Evolutionary conservation across 2,113 vertebrate species (phyloP).

Genomic region (Thermophis baileyi): DNA sequence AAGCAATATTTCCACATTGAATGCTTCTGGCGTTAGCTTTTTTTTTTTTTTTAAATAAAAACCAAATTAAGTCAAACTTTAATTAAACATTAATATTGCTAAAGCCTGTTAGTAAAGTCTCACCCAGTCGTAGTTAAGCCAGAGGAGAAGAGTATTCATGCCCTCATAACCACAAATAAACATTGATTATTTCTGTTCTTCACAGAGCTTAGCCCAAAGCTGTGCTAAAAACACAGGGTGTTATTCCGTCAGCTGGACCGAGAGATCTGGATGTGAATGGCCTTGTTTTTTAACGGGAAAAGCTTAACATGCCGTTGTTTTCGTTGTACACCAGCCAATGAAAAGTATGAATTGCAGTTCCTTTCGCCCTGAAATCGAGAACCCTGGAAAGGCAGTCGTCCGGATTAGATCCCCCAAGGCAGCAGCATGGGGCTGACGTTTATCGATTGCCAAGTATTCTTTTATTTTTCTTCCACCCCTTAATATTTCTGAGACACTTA

Average conservation of each 20-base stretch:
- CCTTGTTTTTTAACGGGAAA: conserved; percentile 10
- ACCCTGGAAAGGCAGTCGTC: neutral
- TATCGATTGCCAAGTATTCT: neutral
- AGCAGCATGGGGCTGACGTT: neutral
- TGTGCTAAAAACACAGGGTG: neutral
- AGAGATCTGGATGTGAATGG: conserved; percentile 15
- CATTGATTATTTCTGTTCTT: neutral
- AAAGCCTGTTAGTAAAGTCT: neutral
- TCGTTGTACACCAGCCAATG: conserved; percentile 19
- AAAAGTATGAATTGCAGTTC: conserved; percentile 15
- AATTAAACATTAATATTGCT: neutral
- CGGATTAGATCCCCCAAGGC: neutral
- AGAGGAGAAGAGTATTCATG: neutral
- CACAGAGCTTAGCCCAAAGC: neutral
- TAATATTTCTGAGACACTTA: neutral
- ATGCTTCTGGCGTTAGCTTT: neutral
- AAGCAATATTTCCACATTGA: neutral
- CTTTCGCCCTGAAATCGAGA: conserved; percentile 4
- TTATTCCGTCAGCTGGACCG: neutral
- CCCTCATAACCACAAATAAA: neutral
- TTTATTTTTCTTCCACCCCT: neutral
- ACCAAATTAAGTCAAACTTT: neutral
- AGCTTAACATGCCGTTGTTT: conserved; percentile 9
- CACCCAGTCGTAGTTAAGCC: neutral
- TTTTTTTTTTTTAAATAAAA: neutral